phyloP scores from a whole-genome alignment of 1,140 invertebrate species.

The Trissolcus basalis region DNA sequence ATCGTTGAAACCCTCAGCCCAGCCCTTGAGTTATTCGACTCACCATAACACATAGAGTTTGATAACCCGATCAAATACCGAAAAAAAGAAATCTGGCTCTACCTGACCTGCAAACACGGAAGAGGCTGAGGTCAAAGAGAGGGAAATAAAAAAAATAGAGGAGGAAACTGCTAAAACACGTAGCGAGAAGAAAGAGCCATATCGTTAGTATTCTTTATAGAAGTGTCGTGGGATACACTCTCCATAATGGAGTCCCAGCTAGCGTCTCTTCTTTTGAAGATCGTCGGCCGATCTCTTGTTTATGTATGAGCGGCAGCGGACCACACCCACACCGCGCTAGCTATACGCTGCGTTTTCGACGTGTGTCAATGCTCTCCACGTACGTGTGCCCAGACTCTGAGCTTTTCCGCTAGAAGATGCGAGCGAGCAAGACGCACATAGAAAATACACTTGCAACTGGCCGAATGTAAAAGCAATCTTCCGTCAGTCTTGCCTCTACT shows the following conservation, averaged over 20 bases:
- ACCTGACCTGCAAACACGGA: slow-evolving; percentile 22
- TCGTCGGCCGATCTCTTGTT: slow-evolving; percentile 74
- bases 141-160: not conserved
- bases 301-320: slow-evolving; percentile 74
- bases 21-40: no score
- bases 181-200: slow-evolving; percentile 67
- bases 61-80: no score
- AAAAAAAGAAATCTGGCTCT: not conserved
- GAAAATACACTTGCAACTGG: slow-evolving; percentile 62
- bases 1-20: no score
- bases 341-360: slow-evolving; percentile 45
- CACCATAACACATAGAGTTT: no score
- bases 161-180: slow-evolving; percentile 45
- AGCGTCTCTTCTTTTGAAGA: slow-evolving; percentile 76
- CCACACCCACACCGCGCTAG: slow-evolving; percentile 65
- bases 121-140: slow-evolving; percentile 17
- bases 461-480: slow-evolving; percentile 71
- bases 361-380: slow-evolving; percentile 48
- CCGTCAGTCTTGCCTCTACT: slow-evolving; percentile 67
- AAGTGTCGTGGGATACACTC: slow-evolving; percentile 73
- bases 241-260: slow-evolving; percentile 75
- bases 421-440: slow-evolving; percentile 30
- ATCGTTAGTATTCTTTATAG: slow-evolving; percentile 77
- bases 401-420: slow-evolving; percentile 51
- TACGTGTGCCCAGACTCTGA: slow-evolving; percentile 44